Conservation (phyloP, 2,797 vertebrate species). For the Phyllotis vaccarum region DNA sequence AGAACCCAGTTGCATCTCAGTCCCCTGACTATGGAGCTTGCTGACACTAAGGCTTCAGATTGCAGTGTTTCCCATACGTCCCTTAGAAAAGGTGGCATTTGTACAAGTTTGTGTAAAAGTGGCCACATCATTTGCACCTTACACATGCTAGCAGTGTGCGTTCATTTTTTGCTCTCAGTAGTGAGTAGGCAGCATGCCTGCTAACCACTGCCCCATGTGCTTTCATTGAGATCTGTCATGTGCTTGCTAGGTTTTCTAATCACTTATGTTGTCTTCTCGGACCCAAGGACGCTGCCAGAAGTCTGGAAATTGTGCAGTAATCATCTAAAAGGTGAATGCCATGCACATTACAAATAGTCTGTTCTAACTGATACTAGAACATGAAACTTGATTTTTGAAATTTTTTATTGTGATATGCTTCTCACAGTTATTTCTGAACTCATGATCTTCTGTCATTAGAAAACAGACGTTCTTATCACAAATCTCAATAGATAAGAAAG, state of each 20-base stretch:
- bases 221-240: fast-evolving
- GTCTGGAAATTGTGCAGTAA: background rate
- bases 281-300: background rate
- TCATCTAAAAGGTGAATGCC: background rate
- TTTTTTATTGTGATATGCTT: background rate
- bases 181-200: background rate
- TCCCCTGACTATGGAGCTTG: background rate
- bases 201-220: fast-evolving
- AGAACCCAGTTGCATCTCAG: background rate
- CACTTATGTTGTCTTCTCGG: background rate
- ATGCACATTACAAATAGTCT: background rate
- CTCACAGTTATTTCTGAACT: background rate
- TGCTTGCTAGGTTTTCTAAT: background rate
- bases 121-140: fast-evolving
- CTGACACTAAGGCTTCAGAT: background rate
- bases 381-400: background rate
- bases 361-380: background rate
- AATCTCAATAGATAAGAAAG: background rate
- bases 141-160: fast-evolving
- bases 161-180: background rate
- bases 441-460: background rate
- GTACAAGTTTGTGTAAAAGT: background rate
- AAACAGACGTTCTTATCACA: background rate
- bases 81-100: background rate
- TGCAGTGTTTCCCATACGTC: slow-evolving; percentile 34